Percentiles rank a stretch among this genome's conserved stretches.
Evolutionary conservation across 2,888 invertebrate species (phyloP).

Genomic region (Fragum whitleyi): DNA sequence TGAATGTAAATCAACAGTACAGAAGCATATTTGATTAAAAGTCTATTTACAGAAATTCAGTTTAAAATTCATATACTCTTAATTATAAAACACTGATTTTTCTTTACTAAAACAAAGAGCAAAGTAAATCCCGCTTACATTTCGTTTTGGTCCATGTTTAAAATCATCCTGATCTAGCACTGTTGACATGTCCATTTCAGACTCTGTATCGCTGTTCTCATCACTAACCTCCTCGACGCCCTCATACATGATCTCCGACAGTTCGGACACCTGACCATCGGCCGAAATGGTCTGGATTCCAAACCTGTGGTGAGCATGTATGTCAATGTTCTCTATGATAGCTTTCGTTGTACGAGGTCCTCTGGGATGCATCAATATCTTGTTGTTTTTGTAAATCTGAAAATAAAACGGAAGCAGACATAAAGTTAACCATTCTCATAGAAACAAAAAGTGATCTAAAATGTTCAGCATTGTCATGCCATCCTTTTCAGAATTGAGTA

Average conservation of each 20-base stretch:
- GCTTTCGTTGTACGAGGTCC: slow-evolving; percentile 73
- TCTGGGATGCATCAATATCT: slow-evolving; percentile 60
- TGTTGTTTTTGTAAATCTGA: slow-evolving; percentile 80
- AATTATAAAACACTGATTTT: too few relatives aligned
- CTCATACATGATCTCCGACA: slow-evolving; percentile 74
- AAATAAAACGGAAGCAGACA: slow-evolving; percentile 23
- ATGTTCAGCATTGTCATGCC: too few relatives aligned
- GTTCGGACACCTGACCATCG: slow-evolving; percentile 73
- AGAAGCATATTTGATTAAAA: too few relatives aligned
- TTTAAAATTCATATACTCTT: too few relatives aligned
- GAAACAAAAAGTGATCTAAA: too few relatives aligned
- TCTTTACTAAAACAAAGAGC: too few relatives aligned
- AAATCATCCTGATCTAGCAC: slow-evolving; percentile 63
- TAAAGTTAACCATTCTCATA: too few relatives aligned
- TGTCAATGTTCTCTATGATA: slow-evolving; percentile 76
- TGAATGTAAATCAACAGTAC: too few relatives aligned
- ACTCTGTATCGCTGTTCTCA: slow-evolving; percentile 60
- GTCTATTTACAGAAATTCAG: too few relatives aligned
- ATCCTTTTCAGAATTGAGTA: too few relatives aligned
- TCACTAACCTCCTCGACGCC: slow-evolving; percentile 66
- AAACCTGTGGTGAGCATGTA: slow-evolving; percentile 73
- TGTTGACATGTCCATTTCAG: slow-evolving; percentile 58
- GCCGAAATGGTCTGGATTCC: slow-evolving; percentile 78
- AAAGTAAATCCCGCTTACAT: too few relatives aligned
- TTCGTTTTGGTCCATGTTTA: slow-evolving; percentile 73